Evolutionary conservation across 2,888 invertebrate genomes (phyloP).

Genomic region (Unio pictorum): DNA sequence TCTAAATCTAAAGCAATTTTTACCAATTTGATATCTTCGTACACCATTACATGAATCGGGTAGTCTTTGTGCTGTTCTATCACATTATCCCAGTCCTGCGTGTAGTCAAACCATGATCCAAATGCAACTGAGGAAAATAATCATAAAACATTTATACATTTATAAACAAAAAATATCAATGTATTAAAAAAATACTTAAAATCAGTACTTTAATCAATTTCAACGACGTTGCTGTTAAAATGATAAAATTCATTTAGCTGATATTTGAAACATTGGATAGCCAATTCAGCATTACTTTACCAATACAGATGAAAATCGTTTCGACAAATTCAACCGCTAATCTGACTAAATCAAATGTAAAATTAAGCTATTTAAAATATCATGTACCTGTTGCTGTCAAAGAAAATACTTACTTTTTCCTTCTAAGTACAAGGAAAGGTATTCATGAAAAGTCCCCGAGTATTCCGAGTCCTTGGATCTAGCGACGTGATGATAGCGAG

Average conservation of each 20-base stretch:
- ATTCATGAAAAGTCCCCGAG: conserved; percentile 26
- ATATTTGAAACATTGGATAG: too few relatives aligned
- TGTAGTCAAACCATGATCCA: conserved; percentile 35
- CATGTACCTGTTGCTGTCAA: too few relatives aligned
- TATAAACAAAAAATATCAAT: too few relatives aligned
- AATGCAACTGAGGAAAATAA: conserved; percentile 22
- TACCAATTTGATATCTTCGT: conserved; percentile 30
- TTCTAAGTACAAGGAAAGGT: conserved; percentile 26
- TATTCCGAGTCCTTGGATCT: conserved; percentile 15
- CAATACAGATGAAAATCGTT: too few relatives aligned
- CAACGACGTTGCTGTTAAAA: too few relatives aligned
- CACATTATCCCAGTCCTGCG: conserved; percentile 15
- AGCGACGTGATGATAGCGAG: conserved; percentile 23
- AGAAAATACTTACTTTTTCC: conserved; percentile 21
- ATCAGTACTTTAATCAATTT: too few relatives aligned
- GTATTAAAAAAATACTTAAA: too few relatives aligned
- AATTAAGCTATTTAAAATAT: too few relatives aligned
- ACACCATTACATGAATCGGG: conserved; percentile 25
- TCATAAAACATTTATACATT: not conserved
- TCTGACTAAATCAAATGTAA: too few relatives aligned
- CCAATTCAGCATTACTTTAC: too few relatives aligned
- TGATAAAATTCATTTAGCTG: too few relatives aligned
- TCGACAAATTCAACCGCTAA: too few relatives aligned
- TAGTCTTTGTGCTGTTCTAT: conserved; percentile 21
- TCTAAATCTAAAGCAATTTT: not conserved